phyloP scores from a whole-genome alignment of 2,113 vertebrate genomes.

The Pelobates fuscus region DNA sequence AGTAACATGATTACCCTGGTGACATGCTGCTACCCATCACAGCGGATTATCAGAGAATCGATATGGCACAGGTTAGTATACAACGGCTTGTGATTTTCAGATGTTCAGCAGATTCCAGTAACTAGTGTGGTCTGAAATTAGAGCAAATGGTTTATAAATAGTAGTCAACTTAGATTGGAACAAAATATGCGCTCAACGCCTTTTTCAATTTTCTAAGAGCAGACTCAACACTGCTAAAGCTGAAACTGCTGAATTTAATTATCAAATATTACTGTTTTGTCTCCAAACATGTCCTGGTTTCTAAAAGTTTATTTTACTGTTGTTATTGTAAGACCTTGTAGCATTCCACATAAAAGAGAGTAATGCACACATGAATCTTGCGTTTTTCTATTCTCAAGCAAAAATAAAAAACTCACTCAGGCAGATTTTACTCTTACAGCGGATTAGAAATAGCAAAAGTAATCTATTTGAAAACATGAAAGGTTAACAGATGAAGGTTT shows the following conservation, averaged over 20 bases:
- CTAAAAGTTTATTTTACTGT: constrained; percentile 43
- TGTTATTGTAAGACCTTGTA: constrained; percentile 50
- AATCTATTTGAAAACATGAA: constrained; percentile 36
- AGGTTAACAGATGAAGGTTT: constrained; percentile 41
- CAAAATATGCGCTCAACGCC: constrained; percentile 38
- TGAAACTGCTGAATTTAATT: constrained; percentile 49
- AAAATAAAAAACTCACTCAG: constrained; percentile 33
- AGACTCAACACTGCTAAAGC: constrained; percentile 30
- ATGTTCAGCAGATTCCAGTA: constrained; percentile 35
- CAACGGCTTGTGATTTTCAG: constrained; percentile 10
- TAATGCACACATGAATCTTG: constrained; percentile 17
- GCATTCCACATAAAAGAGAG: constrained; percentile 47
- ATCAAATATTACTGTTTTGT: constrained; percentile 52
- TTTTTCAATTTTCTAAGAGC: constrained; percentile 31
- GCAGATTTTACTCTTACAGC: constrained; percentile 46
- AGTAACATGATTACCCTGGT: neutral
- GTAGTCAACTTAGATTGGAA: constrained; percentile 38
- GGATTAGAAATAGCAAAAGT: constrained; percentile 45
- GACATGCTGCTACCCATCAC: neutral
- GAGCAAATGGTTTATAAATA: constrained; percentile 48
- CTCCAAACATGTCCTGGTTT: constrained; percentile 51
- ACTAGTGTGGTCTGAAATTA: constrained; percentile 43
- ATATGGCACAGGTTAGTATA: constrained; percentile 1
- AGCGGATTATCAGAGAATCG: constrained; percentile 4
- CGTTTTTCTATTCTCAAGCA: constrained; percentile 44